Evolutionary conservation across 2,888 invertebrate genomes (phyloP).

Genomic region (Drymonia ruficornis): DNA sequence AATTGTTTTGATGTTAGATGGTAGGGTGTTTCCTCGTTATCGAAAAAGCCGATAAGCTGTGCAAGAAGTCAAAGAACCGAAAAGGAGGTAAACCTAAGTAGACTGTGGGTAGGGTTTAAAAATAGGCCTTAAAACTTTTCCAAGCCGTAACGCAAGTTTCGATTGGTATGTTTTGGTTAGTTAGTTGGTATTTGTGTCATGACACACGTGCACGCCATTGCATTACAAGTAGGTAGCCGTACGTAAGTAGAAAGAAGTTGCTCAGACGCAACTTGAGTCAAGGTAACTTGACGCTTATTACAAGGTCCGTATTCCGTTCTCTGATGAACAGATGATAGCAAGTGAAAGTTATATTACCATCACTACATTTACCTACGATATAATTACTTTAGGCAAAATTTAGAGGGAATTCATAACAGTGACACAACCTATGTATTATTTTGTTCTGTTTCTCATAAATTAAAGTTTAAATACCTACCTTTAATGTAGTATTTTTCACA

Average conservation of each 20-base stretch:
- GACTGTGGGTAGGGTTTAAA: too few relatives aligned
- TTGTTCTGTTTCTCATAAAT: too few relatives aligned
- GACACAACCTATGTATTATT: too few relatives aligned
- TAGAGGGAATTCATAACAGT: background rate
- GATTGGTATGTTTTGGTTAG: background rate
- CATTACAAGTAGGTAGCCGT: constrained; percentile 18
- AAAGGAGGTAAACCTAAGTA: too few relatives aligned
- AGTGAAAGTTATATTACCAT: constrained; percentile 63
- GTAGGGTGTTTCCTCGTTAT: too few relatives aligned
- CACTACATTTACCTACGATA: background rate
- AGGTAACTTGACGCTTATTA: constrained; percentile 60
- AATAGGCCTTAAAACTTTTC: too few relatives aligned
- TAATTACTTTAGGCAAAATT: background rate
- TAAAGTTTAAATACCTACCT: too few relatives aligned
- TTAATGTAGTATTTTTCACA: constrained; percentile 28
- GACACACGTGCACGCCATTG: constrained; percentile 16
- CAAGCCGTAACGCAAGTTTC: background rate
- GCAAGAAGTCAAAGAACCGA: too few relatives aligned
- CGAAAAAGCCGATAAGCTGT: too few relatives aligned
- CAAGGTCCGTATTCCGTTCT: constrained; percentile 76
- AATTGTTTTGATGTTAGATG: too few relatives aligned
- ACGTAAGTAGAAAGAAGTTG: constrained; percentile 22
- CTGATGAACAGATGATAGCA: constrained; percentile 45
- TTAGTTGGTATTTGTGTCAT: constrained; percentile 17
- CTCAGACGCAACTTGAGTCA: constrained; percentile 57